Evolutionary conservation across 2,888 invertebrate genomes (phyloP).

Genomic region (Hanleya hanleyi): DNA sequence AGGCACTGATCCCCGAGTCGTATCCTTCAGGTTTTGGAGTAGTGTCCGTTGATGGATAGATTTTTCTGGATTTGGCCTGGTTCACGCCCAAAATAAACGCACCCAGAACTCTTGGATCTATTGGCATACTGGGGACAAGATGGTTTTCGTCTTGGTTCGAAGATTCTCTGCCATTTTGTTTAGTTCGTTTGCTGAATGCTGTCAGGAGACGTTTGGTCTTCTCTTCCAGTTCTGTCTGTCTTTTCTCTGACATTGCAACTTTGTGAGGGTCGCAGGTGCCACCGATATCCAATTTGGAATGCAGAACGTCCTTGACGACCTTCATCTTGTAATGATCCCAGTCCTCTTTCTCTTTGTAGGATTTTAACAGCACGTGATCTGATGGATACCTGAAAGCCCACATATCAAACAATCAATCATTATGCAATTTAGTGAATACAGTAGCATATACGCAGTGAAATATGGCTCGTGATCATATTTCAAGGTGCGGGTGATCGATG

Average conservation of each 20-base stretch:
- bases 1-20: too few species aligned
- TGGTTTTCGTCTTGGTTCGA: neutral
- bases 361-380: constrained; percentile 44
- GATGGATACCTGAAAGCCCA: constrained; percentile 50
- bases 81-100: neutral
- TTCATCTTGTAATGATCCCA: constrained; percentile 54
- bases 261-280: too few species aligned
- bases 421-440: too few species aligned
- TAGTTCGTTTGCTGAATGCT: neutral
- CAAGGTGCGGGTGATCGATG: too few species aligned
- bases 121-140: too few species aligned
- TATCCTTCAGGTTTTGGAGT: too few species aligned
- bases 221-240: neutral
- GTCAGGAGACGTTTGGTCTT: neutral
- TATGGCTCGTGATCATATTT: too few species aligned
- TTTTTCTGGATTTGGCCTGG: too few species aligned
- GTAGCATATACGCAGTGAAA: too few species aligned
- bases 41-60: too few species aligned
- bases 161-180: neutral
- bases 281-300: neutral
- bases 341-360: constrained; percentile 44
- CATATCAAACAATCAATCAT: too few species aligned
- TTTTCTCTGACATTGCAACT: neutral
- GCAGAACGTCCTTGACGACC: neutral
- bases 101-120: too few species aligned